Conservation (phyloP, 2,888 invertebrate genomes). For the Tenthredo notha region DNA sequence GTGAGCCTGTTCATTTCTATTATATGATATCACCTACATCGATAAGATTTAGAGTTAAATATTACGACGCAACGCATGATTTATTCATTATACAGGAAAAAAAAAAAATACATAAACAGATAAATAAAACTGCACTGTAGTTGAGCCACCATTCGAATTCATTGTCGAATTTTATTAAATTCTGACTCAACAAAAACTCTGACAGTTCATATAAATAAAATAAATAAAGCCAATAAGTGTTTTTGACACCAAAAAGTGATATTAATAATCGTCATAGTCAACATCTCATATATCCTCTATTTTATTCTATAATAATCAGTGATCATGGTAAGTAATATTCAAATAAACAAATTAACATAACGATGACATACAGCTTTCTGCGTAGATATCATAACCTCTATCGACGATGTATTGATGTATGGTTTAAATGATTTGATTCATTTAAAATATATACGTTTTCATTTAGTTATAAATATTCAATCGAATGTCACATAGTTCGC, state of each 20-base stretch:
- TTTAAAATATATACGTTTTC: neutral
- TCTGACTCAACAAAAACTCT: neutral
- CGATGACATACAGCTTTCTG: neutral
- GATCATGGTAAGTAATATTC: constrained; percentile 22
- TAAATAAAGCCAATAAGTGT: neutral
- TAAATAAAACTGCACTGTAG: neutral
- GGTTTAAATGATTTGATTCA: neutral
- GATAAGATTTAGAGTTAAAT: neutral
- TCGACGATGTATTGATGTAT: neutral
- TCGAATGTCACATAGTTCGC: neutral
- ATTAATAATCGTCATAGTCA: neutral
- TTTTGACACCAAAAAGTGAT: neutral
- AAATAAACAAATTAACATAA: neutral
- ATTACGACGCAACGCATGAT: neutral
- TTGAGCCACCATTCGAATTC: neutral
- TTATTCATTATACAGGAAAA: neutral
- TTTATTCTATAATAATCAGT: neutral
- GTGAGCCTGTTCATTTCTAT: neutral
- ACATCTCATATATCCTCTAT: neutral
- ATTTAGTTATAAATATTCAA: neutral
- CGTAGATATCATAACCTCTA: neutral
- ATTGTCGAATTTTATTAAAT: neutral
- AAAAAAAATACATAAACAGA: too few relatives aligned
- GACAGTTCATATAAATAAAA: neutral
- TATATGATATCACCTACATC: neutral